These are phyloP conservation scores for Cydia splendana DNA, from an alignment of 1,140 invertebrate species.

Conservation along the genomic window DNA sequence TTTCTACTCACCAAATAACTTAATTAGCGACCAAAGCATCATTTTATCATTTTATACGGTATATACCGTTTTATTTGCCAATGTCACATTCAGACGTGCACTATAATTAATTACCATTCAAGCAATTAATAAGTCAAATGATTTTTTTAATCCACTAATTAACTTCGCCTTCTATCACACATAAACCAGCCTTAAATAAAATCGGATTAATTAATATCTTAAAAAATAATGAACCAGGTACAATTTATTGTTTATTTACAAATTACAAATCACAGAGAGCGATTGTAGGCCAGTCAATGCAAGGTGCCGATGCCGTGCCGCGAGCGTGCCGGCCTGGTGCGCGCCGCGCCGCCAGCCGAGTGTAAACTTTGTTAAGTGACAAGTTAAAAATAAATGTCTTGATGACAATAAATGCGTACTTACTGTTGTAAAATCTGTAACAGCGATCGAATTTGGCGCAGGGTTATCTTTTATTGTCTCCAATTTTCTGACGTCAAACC, in stretches of 20 bases:
- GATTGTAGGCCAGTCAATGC: slow-evolving; percentile 45
- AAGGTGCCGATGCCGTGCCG: slow-evolving; percentile 45
- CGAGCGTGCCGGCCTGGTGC: slow-evolving; percentile 50
- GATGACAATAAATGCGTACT: not conserved
- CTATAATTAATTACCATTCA: too few relatives aligned
- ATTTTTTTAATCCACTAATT: too few relatives aligned
- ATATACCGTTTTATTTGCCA: too few relatives aligned
- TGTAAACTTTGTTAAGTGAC: slow-evolving; percentile 75
- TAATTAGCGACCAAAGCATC: too few relatives aligned
- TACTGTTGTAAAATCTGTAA: slow-evolving; percentile 12
- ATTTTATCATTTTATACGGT: too few relatives aligned
- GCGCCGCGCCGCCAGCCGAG: slow-evolving; percentile 44
- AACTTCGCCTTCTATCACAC: too few relatives aligned
- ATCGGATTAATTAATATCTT: too few relatives aligned
- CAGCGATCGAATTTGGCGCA: not conserved
- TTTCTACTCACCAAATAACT: too few relatives aligned
- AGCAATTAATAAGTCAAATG: too few relatives aligned
- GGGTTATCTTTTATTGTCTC: not conserved
- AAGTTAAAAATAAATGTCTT: slow-evolving; percentile 47
- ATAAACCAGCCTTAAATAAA: too few relatives aligned
- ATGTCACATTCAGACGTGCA: too few relatives aligned
- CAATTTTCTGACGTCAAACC: not conserved
- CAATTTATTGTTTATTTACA: slow-evolving; percentile 13
- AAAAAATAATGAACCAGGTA: not conserved
- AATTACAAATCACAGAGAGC: slow-evolving; percentile 49